phyloP scores from a whole-genome alignment of 2,888 invertebrate genomes.

The Drosophila eohydei region DNA sequence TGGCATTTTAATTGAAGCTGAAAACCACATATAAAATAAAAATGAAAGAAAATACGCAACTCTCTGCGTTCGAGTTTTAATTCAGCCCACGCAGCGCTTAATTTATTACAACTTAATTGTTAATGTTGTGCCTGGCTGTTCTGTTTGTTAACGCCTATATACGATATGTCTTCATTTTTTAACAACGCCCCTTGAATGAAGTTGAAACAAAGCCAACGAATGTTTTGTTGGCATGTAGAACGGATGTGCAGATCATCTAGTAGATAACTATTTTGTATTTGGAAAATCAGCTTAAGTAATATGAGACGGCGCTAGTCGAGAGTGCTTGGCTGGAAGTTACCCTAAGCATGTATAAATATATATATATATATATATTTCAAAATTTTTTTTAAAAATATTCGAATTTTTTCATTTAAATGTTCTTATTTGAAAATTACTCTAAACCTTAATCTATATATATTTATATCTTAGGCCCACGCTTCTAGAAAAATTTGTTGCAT shows the following conservation, averaged over 20 bases:
- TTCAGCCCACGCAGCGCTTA: conserved; percentile 64
- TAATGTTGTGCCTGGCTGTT: conserved; percentile 44
- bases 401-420: too few species aligned
- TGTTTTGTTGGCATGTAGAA: conserved; percentile 6
- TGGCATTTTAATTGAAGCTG: conserved; percentile 67
- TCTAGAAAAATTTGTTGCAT: too few species aligned
- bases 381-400: too few species aligned
- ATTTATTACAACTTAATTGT: conserved; percentile 77
- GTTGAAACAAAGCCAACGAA: conserved; percentile 7
- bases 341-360: too few species aligned
- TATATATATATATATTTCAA: too few species aligned
- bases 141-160: conserved; percentile 33
- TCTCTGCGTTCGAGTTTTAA: conserved; percentile 21
- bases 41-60: conserved; percentile 6
- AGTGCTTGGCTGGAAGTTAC: neutral
- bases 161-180: conserved; percentile 63
- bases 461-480: too few species aligned
- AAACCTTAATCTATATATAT: too few species aligned
- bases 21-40: conserved; percentile 20
- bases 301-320: too few species aligned
- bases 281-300: neutral
- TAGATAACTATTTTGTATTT: neutral
- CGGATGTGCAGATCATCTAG: conserved; percentile 16
- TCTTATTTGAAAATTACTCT: too few species aligned
- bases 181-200: conserved; percentile 41